A percentile compares a stretch with the other conserved stretches of the same genome.
phyloP scores from a whole-genome alignment of 2,888 invertebrate genomes.

The Cantharis rufa region DNA sequence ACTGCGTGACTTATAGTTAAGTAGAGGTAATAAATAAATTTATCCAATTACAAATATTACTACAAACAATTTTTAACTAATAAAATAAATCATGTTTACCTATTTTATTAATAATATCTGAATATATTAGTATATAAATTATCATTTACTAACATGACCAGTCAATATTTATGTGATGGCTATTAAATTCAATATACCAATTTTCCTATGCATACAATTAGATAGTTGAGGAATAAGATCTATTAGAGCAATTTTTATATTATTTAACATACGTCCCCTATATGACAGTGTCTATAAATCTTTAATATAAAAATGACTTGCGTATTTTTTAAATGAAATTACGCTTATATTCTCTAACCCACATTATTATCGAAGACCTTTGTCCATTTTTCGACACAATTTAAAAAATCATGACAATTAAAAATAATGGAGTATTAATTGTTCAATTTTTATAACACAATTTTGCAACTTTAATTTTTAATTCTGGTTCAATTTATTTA shows the following conservation, averaged over 20 bases:
- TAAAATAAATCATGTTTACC: not conserved
- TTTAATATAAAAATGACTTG: conserved; percentile 35
- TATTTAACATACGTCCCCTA: conserved; percentile 25
- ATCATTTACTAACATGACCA: not conserved
- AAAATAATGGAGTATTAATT: not conserved
- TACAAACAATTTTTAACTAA: not conserved
- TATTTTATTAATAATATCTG: not conserved
- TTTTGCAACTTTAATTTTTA: not conserved
- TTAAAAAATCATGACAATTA: conserved; percentile 10
- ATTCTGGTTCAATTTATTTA: not conserved
- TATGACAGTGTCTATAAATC: conserved; percentile 24
- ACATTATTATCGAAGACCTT: conserved; percentile 21
- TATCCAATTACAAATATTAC: not conserved
- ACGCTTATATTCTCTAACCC: conserved; percentile 30
- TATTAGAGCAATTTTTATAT: conserved; percentile 22
- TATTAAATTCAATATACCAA: conserved; percentile 18
- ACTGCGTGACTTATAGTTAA: not conserved
- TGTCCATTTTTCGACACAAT: conserved; percentile 20
- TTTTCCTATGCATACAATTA: conserved; percentile 10
- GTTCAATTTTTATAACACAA: not conserved
- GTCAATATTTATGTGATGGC: not conserved
- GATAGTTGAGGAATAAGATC: conserved; percentile 13
- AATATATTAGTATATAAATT: not conserved
- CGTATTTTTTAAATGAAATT: conserved; percentile 34
- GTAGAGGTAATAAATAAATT: not conserved